These are phyloP conservation scores for Frankliniella fusca DNA, from an alignment of 2,888 invertebrate species.

Conservation along the genomic window DNA sequence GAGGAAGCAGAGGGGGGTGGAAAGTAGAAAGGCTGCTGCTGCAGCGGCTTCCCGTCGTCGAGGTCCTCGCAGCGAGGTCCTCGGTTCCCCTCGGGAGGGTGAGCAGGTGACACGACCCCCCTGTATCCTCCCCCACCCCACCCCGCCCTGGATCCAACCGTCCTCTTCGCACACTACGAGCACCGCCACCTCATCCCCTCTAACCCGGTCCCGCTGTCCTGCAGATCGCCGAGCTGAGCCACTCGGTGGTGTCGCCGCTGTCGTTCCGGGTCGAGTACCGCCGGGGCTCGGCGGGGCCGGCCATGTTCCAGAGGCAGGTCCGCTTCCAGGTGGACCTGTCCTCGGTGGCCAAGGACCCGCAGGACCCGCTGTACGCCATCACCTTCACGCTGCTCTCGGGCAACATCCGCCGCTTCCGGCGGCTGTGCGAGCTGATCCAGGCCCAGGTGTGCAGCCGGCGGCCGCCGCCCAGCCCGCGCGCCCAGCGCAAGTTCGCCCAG, in stretches of 20 bases:
- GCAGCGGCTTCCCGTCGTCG: too few species aligned
- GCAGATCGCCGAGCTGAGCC: constrained; percentile 92
- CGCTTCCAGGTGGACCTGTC: constrained; percentile 89
- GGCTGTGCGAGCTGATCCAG: constrained; percentile 95
- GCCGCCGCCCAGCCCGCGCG: constrained; percentile 61
- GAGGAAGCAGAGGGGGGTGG: not conserved
- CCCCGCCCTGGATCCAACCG: too few species aligned
- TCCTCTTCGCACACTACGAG: not conserved
- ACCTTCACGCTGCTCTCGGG: constrained; percentile 93
- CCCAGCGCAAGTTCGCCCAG: constrained; percentile 60
- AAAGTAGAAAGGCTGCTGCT: too few species aligned
- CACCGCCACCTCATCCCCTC: not conserved
- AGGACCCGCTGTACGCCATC: constrained; percentile 80
- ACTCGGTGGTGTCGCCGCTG: constrained; percentile 97
- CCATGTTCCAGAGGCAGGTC: constrained; percentile 95
- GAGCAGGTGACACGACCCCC: too few species aligned
- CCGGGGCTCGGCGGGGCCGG: constrained; percentile 86
- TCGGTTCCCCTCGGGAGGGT: not conserved
- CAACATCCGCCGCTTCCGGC: constrained; percentile 87
- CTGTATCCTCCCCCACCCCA: too few species aligned
- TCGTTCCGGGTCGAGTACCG: constrained; percentile 98
- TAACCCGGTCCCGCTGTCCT: not conserved
- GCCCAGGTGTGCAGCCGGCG: constrained; percentile 64
- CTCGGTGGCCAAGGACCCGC: constrained; percentile 69
- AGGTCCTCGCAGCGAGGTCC: not conserved